Evolutionary conservation across 1,140 invertebrate species (phyloP), one percentile per base, ranked within the genome.

Genomic region (Delia radicum): DNA sequence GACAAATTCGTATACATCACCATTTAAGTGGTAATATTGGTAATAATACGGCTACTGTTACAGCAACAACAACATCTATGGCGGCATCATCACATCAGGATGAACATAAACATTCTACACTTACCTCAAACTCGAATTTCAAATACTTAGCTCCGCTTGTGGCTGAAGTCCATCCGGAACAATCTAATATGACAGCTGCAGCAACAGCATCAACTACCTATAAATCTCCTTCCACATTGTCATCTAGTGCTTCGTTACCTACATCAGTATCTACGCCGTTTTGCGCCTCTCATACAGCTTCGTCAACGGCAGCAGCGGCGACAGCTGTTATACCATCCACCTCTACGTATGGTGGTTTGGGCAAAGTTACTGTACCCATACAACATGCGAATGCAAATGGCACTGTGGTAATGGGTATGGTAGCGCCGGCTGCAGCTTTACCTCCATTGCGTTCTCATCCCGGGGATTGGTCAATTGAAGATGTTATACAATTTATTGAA

Each of bases 391-490:
- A 73, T 12, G 27, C 67, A 62, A 55, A 74, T 37, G 73, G 65
- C 15, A 73, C 72, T 26, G 15, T 72, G 48, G 79, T 80, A 7
- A n/a, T n/a, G 67, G 78, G 79, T 21, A 31, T 74, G 0, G 62
- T 81, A 13, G 86, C 81, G 62, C 80, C 79, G 33, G 67, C 82
- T 10, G 80, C 80, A 12, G 72, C 79, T 15, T 77, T 76, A 73
- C 79, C 81, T 21, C 79, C 81, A 13, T 69, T 85, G 71, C 80
- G 80, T 12, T 69, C 82, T 7, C 93, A 95, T 79, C 95, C 95
- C 4, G 89, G 90, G 15, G 94, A 96, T 81, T 98, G 96, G 97
- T 92, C 93, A 8, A 95, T 97, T 73, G 96, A 98, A 85, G 96
- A 98, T 84, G 96, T 99, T 31, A 96, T 98, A 79, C 90, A 93